Evolutionary conservation across 2,797 vertebrate species (phyloP).

Genomic region (Anguilla obscura): DNA sequence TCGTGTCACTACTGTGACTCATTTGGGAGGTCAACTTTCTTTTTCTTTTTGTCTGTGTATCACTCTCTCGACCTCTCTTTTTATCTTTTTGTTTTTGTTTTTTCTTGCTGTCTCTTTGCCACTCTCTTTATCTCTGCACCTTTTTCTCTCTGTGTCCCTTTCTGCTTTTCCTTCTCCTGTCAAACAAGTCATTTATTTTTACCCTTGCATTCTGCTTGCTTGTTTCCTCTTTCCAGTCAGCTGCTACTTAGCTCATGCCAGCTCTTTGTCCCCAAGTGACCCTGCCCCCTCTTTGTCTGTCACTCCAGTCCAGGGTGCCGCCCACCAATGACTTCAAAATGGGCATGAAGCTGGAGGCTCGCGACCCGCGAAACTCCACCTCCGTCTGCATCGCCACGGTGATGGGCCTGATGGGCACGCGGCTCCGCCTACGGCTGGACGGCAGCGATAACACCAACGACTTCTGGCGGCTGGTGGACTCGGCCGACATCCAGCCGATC

Average conservation of each 20-base stretch:
- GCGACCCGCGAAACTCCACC: constrained; percentile 87
- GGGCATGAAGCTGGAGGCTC: constrained; percentile 95
- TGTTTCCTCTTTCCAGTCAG: neutral
- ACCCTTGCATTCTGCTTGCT: neutral
- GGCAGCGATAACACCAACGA: constrained; percentile 96
- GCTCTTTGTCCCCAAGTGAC: neutral
- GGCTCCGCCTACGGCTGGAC: constrained; percentile 88
- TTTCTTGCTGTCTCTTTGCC: neutral
- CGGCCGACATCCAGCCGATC: constrained; percentile 90
- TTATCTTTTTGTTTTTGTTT: neutral
- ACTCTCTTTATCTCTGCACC: neutral
- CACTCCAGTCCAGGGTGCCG: constrained; percentile 80
- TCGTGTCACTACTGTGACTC: neutral
- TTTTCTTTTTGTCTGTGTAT: neutral
- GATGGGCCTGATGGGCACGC: constrained; percentile 85
- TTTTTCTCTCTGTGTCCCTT: neutral
- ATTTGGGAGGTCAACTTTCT: neutral
- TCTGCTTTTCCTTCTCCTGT: neutral
- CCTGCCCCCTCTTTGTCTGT: constrained; percentile 39
- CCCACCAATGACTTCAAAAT: constrained; percentile 93
- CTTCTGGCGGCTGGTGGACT: constrained; percentile 96
- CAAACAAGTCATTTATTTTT: neutral
- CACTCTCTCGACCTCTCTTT: neutral
- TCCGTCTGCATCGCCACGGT: constrained; percentile 93
- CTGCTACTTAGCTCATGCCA: neutral